Evolutionary conservation across 2,113 vertebrate genomes (phyloP).

Genomic region (Ifrita kowaldi): DNA sequence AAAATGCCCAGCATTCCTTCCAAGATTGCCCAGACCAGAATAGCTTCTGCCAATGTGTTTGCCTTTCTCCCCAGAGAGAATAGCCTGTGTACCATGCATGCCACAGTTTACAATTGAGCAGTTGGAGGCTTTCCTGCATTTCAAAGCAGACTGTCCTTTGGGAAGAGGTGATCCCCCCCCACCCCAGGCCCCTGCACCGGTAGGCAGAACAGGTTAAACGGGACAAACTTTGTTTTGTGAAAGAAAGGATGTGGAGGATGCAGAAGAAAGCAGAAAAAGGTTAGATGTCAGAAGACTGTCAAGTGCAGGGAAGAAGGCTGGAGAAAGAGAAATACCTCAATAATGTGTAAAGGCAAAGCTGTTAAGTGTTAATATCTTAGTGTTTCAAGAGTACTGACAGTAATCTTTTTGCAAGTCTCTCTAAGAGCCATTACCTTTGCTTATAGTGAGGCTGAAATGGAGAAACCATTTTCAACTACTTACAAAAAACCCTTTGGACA

Average conservation of each 20-base stretch:
- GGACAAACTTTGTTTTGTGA: neutral
- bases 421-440: neutral
- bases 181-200: accelerated
- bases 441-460: neutral
- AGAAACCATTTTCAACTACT: neutral
- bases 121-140: accelerated
- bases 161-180: neutral
- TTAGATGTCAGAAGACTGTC: neutral
- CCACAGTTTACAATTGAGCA: accelerated
- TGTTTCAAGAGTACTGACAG: neutral
- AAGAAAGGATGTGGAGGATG: neutral
- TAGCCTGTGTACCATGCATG: accelerated
- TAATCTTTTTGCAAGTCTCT: neutral
- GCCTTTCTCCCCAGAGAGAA: neutral
- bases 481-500: neutral
- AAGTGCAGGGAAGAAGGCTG: neutral
- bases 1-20: neutral
- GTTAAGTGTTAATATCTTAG: neutral
- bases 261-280: neutral
- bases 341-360: neutral
- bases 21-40: neutral
- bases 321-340: neutral
- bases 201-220: accelerated
- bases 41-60: neutral
- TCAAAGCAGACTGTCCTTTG: neutral